phyloP scores from a whole-genome alignment of 2,888 invertebrate genomes.

The Ligdia adustata region DNA sequence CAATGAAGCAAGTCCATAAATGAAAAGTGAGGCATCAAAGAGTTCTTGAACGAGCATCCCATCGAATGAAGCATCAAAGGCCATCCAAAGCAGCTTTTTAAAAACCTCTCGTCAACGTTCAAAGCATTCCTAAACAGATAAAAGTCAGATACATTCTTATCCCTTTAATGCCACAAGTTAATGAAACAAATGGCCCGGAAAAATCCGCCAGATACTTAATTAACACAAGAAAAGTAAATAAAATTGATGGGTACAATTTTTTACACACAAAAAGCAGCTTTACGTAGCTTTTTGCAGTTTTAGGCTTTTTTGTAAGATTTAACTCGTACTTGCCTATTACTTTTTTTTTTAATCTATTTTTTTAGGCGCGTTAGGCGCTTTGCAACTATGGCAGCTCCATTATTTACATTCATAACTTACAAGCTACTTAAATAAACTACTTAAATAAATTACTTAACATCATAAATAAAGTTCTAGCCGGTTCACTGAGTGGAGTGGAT shows the following conservation, averaged over 20 bases:
- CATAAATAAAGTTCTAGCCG: too few relatives aligned
- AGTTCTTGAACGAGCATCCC: slow-evolving; percentile 11
- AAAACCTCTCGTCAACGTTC: slow-evolving; percentile 15
- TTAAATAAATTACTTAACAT: too few relatives aligned
- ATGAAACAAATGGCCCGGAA: slow-evolving; percentile 24
- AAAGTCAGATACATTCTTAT: slow-evolving; percentile 22
- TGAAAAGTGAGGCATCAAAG: slow-evolving; percentile 19
- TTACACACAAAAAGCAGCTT: too few relatives aligned
- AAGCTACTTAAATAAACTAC: too few relatives aligned
- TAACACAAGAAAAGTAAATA: slow-evolving; percentile 20
- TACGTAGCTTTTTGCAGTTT: too few relatives aligned
- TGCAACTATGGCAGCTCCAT: too few relatives aligned
- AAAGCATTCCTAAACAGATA: slow-evolving; percentile 24
- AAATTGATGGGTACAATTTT: slow-evolving; percentile 1
- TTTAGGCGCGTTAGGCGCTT: too few relatives aligned
- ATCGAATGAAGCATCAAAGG: slow-evolving; percentile 23
- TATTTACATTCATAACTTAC: too few relatives aligned
- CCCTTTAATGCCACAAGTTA: slow-evolving; percentile 26
- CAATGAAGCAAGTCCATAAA: slow-evolving; percentile 11
- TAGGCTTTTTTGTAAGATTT: too few relatives aligned
- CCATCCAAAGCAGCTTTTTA: slow-evolving; percentile 11
- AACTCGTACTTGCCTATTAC: too few relatives aligned
- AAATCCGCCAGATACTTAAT: slow-evolving; percentile 20
- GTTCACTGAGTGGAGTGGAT: too few relatives aligned
- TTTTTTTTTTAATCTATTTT: too few relatives aligned